Percentiles rank a stretch among this genome's conserved stretches.
These are phyloP conservation scores for Eurypyga helias DNA, from an alignment of 2,113 vertebrate genomes.

Conservation along the genomic window DNA sequence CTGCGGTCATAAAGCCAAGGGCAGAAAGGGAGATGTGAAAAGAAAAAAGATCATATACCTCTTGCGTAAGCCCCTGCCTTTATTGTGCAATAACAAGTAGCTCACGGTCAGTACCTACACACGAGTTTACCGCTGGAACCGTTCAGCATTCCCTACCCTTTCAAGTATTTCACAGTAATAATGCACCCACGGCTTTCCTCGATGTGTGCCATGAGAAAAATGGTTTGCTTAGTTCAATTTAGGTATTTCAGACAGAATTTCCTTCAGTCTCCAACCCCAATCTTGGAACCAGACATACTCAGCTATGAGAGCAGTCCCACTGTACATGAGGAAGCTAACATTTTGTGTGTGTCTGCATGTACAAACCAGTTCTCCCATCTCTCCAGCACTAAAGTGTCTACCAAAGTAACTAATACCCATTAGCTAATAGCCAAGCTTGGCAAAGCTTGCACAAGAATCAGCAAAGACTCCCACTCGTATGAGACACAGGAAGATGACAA, in stretches of 20 bases:
- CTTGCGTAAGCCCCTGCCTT: background rate
- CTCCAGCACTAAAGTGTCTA: background rate
- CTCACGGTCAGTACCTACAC: accelerated
- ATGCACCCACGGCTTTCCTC: background rate
- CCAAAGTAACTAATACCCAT: background rate
- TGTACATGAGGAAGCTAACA: background rate
- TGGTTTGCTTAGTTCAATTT: background rate
- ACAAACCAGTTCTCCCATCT: background rate
- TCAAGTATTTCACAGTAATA: background rate
- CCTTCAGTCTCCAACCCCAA: background rate
- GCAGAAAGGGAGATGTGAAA: background rate
- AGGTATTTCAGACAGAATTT: background rate
- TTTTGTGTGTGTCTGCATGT: background rate
- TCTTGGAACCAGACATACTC: background rate
- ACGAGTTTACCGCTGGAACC: background rate
- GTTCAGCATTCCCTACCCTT: background rate
- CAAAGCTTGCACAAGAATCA: background rate
- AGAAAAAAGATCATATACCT: background rate
- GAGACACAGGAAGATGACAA: background rate
- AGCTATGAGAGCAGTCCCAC: background rate
- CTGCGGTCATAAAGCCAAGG: background rate
- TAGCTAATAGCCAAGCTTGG: background rate
- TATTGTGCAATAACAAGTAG: background rate
- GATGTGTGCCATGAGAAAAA: background rate
- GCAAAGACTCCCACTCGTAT: background rate